Evolutionary conservation across 1,140 invertebrate genomes (phyloP).

Genomic region (Papilio machaon): DNA sequence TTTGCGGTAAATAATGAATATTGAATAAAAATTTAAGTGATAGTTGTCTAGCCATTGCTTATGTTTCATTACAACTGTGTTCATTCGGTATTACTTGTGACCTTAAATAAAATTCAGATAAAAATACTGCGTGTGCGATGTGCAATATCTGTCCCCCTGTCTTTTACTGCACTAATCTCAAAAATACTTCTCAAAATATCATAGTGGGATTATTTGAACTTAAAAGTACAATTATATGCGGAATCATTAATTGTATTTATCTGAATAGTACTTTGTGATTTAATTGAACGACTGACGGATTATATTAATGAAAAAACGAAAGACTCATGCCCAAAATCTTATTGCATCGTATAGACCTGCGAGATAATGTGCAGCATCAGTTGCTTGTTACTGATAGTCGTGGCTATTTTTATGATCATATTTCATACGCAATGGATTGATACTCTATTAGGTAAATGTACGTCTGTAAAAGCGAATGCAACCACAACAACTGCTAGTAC

Average conservation of each 20-base stretch:
- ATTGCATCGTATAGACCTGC: not conserved
- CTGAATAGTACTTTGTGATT: not conserved
- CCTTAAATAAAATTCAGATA: conserved; percentile 14
- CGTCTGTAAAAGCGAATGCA: not conserved
- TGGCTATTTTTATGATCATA: conserved; percentile 22
- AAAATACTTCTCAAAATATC: conserved; percentile 32
- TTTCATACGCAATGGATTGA: conserved; percentile 35
- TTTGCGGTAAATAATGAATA: conserved; percentile 8
- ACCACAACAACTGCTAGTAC: not conserved
- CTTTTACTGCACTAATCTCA: conserved; percentile 26
- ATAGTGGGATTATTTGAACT: conserved; percentile 8
- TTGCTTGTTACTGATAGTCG: conserved; percentile 15
- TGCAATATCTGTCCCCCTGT: conserved; percentile 26
- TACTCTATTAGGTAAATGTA: conserved; percentile 5
- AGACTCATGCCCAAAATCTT: not conserved
- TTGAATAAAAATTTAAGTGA: not conserved
- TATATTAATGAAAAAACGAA: conserved; percentile 19
- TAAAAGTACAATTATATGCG: conserved; percentile 17
- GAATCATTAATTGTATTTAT: conserved; percentile 11
- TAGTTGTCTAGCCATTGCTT: not conserved
- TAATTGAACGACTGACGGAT: not conserved
- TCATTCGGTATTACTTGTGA: not conserved
- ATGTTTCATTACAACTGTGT: not conserved
- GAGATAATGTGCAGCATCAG: conserved; percentile 33
- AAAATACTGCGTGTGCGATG: conserved; percentile 30